Evolutionary conservation across 2,888 invertebrate species (phyloP), one percentile per base, ranked within the genome.

Genomic region (Synergus laeviventris): DNA sequence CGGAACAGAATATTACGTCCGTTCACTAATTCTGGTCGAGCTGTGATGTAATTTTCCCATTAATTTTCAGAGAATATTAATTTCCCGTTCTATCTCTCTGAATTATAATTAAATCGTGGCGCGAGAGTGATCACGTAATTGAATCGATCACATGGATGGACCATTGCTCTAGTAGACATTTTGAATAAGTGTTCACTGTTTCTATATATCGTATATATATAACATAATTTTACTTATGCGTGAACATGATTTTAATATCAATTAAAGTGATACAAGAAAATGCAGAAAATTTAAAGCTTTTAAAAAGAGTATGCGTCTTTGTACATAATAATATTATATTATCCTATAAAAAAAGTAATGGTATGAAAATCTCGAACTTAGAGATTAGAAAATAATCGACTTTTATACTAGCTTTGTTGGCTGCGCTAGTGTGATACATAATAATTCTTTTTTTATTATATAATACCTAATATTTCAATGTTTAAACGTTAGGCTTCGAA

Each of bases 41-140:
- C 24, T 42, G 39, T 64, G 42, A 64, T 64, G 21, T 64, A 42
- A 64, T 64, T 64, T 64, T 42, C 64, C 42, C 42, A 42, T 42
- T 42, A 64, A 64, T 42, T 64, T 64, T 42, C 14, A 42, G 64
- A 64, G 64, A 14, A 64, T 64, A 64, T 42, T 64, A 64, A 42
- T 64, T 64, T 64, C 12, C 18, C 18, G 12, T 64, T 42, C 64
- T 21, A 42, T 64, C 42, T 64, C 42, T 64, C 42, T 64, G 42
- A 42, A 64, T 64, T 64, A 64, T 64, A 64, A 64, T 64, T 64
- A 16, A 42, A 64, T 64, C 64, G 64, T 24, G 42, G 18, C 64
- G 64, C 42, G 42, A 64, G 42, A 64, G 64, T 64, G 64, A 64
- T 64, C 64, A 42, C 7, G 12, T 42, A 64, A 64, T 64, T 64